These are phyloP conservation scores for Hypomecis atomaria DNA, from an alignment of 2,888 invertebrate genomes.

Conservation along the genomic window DNA sequence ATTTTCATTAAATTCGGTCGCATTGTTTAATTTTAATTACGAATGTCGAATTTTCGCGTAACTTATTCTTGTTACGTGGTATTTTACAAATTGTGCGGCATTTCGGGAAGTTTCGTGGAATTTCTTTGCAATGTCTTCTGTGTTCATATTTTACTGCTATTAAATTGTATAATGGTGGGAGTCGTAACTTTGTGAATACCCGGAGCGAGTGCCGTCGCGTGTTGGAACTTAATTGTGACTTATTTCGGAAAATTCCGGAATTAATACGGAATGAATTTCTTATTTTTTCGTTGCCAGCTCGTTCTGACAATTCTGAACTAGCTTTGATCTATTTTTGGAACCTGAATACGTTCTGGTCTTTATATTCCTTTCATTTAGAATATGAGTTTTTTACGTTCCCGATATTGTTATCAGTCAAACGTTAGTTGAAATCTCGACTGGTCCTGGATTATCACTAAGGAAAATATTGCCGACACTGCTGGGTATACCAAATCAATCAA, in stretches of 20 bases:
- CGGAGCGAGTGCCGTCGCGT: constrained; percentile 2
- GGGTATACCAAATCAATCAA: no score
- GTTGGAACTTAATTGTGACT: constrained; percentile 7
- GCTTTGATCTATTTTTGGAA: background rate
- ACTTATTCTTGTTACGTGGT: constrained; percentile 14
- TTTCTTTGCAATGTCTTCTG: constrained; percentile 17
- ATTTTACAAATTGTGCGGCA: constrained; percentile 14
- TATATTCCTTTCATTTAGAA: no score
- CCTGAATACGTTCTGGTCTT: background rate
- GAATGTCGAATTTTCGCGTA: constrained; percentile 15
- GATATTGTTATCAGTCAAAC: no score
- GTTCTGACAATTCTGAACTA: background rate
- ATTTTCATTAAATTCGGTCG: constrained; percentile 26
- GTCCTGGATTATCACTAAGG: no score
- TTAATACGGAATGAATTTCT: constrained; percentile 6
- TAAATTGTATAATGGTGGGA: constrained; percentile 14
- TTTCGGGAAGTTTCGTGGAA: constrained; percentile 13
- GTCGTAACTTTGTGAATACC: constrained; percentile 14
- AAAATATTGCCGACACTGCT: no score
- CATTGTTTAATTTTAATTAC: constrained; percentile 33
- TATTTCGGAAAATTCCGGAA: constrained; percentile 5
- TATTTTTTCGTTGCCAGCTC: constrained; percentile 6
- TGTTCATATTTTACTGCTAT: constrained; percentile 18
- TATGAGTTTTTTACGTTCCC: no score
- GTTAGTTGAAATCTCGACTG: no score